phyloP scores from a whole-genome alignment of 2,797 vertebrate genomes.

The Botia almorhae region DNA sequence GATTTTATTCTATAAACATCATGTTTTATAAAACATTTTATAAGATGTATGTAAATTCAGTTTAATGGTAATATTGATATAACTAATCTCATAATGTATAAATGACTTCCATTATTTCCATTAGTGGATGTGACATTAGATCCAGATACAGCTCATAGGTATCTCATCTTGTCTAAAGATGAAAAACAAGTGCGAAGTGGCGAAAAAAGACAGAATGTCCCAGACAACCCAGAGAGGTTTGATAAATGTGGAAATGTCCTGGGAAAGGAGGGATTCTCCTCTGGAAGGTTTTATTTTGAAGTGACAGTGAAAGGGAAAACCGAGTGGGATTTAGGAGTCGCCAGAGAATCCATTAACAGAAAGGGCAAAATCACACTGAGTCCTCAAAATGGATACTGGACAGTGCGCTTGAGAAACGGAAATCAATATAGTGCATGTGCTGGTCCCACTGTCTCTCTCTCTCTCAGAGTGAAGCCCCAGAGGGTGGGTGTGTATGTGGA shows the following conservation, averaged over 20 bases:
- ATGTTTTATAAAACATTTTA: no score
- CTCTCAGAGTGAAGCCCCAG: constrained; percentile 37
- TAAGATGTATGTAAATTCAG: no score
- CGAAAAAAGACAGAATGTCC: constrained; percentile 2
- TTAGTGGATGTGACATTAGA: constrained; percentile 40
- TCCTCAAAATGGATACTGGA: constrained; percentile 49
- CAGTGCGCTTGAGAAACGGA: constrained; percentile 38
- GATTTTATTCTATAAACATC: background rate
- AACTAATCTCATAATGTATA: no score
- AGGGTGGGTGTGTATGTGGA: constrained; percentile 59
- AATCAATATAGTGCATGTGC: constrained; percentile 26
- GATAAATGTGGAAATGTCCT: constrained; percentile 26
- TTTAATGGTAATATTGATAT: no score
- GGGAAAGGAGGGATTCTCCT: constrained; percentile 31
- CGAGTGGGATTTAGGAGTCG: constrained; percentile 35
- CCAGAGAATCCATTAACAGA: constrained; percentile 24
- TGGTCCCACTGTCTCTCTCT: constrained; percentile 10
- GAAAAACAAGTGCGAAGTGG: constrained; percentile 21
- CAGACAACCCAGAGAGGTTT: constrained; percentile 24
- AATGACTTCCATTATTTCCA: background rate
- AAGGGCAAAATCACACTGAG: background rate
- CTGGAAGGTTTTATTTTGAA: constrained; percentile 37
- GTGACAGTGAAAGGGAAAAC: constrained; percentile 20
- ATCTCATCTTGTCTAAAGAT: constrained; percentile 18
- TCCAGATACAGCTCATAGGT: constrained; percentile 30